Evolutionary conservation across 2,888 invertebrate species (phyloP), one percentile per base, ranked within the genome.

Genomic region (Nomada flava): DNA sequence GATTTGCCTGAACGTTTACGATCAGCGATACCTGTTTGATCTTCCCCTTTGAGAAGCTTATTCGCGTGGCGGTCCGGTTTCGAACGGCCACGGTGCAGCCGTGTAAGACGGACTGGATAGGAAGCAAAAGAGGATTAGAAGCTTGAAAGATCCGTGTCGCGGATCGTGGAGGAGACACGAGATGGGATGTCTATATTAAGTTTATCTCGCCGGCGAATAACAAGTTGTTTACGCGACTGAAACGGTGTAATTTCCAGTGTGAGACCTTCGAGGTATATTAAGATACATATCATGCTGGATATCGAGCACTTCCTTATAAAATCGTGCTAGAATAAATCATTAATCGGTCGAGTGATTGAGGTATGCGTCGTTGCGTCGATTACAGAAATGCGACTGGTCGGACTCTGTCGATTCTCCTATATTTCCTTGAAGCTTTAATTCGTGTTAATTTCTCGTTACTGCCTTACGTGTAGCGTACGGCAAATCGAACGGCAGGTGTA

Each of bases 211-310:
- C 23, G 3, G 59, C 50, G 67, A 67, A 59, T 74, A 74, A 57
- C 72, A 64, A 64, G 59, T 36, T 74, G 74, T 74, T 68, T 74
- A 67, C 50, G 59, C 20, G 23, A n/a, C 23, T 68, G 59, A 52
- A 67, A 67, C 59, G 67, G 50, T 62, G 62, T 26, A 52, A 67
- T 59, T 59, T 52, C 29, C 36, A 20, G n/a, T 44, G 55, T 13
- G 50, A 50, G 59, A 18, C 70, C 53, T 70, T 63, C n/a, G 44
- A 5, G 23, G 29, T 63, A 63, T 55, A 55, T 76, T 36, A 55
- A 62, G 55, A 29, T 44, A 42, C 42, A 13, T 10, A 23, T 57
- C 68, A 13, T 13, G 23, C 10, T n/a, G 50, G 68, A 59, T 63
- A 44, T 15, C 26, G 53, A 15, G 44, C 5, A 42, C 4, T 18